A percentile compares a stretch with the other conserved stretches of the same genome.
Evolutionary conservation across 2,797 vertebrate genomes (phyloP).

Genomic region (Uromys caudimaculatus): DNA sequence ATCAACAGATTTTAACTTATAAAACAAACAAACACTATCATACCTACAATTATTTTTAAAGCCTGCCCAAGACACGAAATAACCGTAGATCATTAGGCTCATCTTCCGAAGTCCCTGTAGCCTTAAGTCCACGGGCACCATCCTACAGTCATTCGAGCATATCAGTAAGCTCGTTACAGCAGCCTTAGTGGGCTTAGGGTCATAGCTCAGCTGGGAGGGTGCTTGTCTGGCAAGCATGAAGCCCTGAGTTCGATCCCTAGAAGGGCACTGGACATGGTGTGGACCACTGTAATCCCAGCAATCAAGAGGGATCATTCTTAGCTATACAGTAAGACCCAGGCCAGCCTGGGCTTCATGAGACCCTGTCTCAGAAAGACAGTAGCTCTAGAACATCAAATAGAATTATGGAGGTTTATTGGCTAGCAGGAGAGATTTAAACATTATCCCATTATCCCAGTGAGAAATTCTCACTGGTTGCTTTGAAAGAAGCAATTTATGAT

Average conservation of each 20-base stretch:
- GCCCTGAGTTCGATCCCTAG: neutral
- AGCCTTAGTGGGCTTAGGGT: neutral
- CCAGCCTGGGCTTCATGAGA: neutral
- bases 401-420: slow-evolving; percentile 54
- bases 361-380: neutral
- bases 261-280: neutral
- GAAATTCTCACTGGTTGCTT: neutral
- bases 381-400: slow-evolving; percentile 40
- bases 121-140: neutral
- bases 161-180: slow-evolving; percentile 27
- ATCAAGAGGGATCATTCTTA: neutral
- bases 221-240: neutral
- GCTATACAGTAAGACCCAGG: neutral
- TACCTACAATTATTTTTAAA: slow-evolving; percentile 32
- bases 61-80: slow-evolving; percentile 38
- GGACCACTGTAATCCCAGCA: neutral
- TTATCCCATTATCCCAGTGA: slow-evolving; percentile 25
- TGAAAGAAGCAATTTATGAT: slow-evolving; percentile 25
- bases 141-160: neutral
- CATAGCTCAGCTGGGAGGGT: neutral
- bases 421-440: slow-evolving; percentile 13
- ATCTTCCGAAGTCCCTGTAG: slow-evolving; percentile 4
- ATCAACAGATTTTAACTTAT: slow-evolving; percentile 46
- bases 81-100: neutral
- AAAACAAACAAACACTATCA: neutral